Evolutionary conservation across 2,797 vertebrate species (phyloP).

Genomic region (Alcedo quadribrachys): DNA sequence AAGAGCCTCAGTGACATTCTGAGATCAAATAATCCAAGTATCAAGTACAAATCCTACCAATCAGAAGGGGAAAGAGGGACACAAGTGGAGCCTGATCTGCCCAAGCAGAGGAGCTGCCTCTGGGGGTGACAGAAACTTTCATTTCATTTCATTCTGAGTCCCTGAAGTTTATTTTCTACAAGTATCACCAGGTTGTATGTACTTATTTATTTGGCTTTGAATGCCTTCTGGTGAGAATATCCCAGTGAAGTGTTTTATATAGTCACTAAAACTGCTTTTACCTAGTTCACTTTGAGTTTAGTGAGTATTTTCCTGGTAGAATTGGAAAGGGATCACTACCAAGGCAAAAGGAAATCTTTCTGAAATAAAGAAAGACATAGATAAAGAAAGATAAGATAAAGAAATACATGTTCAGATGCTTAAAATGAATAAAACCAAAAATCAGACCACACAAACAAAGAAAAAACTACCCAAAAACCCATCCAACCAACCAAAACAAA

Average conservation of each 20-base stretch:
- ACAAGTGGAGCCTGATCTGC: neutral
- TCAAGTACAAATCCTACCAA: neutral
- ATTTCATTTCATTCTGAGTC: neutral
- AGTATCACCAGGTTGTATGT: neutral
- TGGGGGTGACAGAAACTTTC: neutral
- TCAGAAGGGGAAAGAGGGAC: neutral
- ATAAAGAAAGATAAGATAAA: neutral
- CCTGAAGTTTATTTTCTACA: neutral
- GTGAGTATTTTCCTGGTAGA: neutral
- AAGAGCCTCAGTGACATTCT: slow-evolving; percentile 18
- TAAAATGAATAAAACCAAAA: neutral
- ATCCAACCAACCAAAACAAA: too few relatives aligned
- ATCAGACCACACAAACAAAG: too few relatives aligned
- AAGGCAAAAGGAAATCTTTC: neutral
- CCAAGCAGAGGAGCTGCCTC: neutral
- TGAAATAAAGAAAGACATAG: neutral
- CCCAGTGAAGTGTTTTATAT: neutral
- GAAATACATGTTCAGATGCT: neutral
- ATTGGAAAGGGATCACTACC: neutral
- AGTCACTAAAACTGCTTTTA: neutral
- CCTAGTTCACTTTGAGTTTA: neutral
- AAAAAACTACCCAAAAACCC: too few relatives aligned
- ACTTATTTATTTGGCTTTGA: neutral
- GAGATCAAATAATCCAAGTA: slow-evolving; percentile 7
- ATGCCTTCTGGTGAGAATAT: neutral